Base-by-base conservation (phyloP, 2,888 invertebrate species). In the Caenorhabditis becei region DNA sequence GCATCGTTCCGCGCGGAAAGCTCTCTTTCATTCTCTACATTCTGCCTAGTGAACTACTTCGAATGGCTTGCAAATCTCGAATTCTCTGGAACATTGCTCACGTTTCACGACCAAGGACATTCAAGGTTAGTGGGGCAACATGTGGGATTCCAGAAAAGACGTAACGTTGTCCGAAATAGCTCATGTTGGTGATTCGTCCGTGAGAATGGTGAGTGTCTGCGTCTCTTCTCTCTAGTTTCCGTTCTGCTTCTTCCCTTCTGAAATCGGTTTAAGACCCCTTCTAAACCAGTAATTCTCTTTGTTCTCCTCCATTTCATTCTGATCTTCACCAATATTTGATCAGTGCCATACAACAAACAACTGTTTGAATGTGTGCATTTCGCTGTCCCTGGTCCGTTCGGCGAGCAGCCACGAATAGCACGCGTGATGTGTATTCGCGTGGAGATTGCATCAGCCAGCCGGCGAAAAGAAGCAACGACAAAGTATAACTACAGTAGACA, bases 401-500 rank as follows among this genome's bases (percentile, higher is more conserved):
- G 49, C n/a, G 26, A 53, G 67, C n/a, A 69, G 69, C 69, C 35
- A 35, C 49, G 49, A 58, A 58, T 58, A 58, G 58, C n/a, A 35
- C 32, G 41, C 32, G 18, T 70, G 70, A 61, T 35, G 59, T 14
- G 37, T 20, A 26, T 37, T 51, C 28, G 59, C 35, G 11, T n/a
- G 18, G 37, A 8, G 5, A 61, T 70, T 70, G 70, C 70, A 61
- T 70, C 70, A 70, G 70, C 70, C 70, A 32, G 32, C 10, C 10
- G 32, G 32, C 32, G 26, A 28, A 47, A 47, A 49, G 28, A 70
- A 41, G 61, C 61, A 70, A 51, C 14, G 1, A 61, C 70, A n/a
- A 51, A 70, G 70, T 70, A 70, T 53, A 61, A 61, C 61, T 53
- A 70, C 61, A 70, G 61, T 70, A 70, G 59, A 47, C 5, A n/a